phyloP scores from a whole-genome alignment of 1,140 invertebrate species.

The Aphis craccivora region DNA sequence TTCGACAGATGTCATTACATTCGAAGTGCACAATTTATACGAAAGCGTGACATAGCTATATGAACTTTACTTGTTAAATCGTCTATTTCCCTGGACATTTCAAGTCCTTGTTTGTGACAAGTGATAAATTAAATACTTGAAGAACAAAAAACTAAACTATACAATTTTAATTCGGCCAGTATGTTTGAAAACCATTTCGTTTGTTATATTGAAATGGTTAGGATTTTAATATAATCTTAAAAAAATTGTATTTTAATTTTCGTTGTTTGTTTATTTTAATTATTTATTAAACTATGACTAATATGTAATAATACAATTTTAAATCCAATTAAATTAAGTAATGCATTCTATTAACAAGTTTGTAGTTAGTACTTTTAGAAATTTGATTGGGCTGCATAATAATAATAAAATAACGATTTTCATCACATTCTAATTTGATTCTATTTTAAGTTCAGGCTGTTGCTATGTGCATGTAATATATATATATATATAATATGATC shows the following conservation, averaged over 20 bases:
- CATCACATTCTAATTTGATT: neutral
- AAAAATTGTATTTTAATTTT: neutral
- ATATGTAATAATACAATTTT: too few species aligned
- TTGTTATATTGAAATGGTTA: neutral
- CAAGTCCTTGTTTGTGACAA: neutral
- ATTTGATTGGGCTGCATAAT: neutral
- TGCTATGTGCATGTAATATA: neutral
- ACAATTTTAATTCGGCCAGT: neutral
- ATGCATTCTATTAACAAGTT: neutral
- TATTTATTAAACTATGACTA: neutral
- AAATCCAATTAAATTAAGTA: neutral
- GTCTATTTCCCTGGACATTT: neutral
- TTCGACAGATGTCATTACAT: neutral
- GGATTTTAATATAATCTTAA: neutral
- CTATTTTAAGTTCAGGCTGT: neutral
- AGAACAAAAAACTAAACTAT: neutral
- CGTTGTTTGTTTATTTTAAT: neutral
- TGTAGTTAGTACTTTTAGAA: neutral
- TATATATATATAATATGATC: too few species aligned
- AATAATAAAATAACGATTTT: neutral
- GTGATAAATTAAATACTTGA: conserved; percentile 24
- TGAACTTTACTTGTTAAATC: conserved; percentile 19
- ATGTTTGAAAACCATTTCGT: neutral
- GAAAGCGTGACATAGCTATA: neutral
- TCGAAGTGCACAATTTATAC: neutral